Evolutionary conservation across 2,797 vertebrate species (phyloP).

Genomic region (Pipistrellus kuhlii): DNA sequence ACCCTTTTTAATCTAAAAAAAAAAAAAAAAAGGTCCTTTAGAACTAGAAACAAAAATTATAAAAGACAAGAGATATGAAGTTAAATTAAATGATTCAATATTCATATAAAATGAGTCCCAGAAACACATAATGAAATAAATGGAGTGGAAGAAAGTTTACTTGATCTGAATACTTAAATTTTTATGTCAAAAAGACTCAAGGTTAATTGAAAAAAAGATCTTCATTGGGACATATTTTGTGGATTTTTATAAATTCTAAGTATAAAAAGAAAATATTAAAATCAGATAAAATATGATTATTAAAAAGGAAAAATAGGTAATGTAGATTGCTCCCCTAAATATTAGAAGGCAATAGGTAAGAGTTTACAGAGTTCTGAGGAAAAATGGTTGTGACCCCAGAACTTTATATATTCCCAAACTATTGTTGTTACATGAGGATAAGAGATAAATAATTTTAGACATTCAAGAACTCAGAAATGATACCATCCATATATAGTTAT

Average conservation of each 20-base stretch:
- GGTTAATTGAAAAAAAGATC: background rate
- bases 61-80: background rate
- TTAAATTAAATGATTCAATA: background rate
- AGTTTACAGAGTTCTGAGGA: background rate
- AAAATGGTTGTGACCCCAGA: background rate
- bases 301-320: background rate
- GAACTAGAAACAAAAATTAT: background rate
- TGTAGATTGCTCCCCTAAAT: background rate
- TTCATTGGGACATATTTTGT: background rate
- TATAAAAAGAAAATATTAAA: conserved; percentile 42
- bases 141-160: background rate
- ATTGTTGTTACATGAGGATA: background rate
- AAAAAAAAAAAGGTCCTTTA: background rate
- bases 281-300: background rate
- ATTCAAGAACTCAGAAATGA: conserved; percentile 14
- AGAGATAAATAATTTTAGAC: background rate
- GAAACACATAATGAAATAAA: conserved; percentile 7
- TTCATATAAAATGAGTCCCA: background rate
- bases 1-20: background rate
- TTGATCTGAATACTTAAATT: conserved; percentile 32
- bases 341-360: background rate
- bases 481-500: background rate
- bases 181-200: background rate
- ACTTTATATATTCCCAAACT: background rate
- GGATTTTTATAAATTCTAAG: background rate